A percentile compares a stretch with the other conserved stretches of the same genome.
Evolutionary conservation across 2,797 vertebrate species (phyloP).

Genomic region (Sylvia borin): DNA sequence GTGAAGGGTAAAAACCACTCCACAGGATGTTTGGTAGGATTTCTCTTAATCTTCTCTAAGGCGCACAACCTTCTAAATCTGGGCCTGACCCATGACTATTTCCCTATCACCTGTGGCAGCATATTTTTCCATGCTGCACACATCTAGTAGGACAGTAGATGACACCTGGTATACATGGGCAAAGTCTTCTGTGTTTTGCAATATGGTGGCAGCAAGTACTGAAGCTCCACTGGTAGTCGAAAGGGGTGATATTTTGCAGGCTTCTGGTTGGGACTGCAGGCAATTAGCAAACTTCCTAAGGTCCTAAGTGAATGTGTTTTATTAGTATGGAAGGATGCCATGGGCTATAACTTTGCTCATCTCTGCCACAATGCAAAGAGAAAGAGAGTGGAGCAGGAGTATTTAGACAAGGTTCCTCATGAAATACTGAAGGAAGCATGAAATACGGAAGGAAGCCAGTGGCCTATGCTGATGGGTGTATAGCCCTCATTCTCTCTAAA

Average conservation of each 20-base stretch:
- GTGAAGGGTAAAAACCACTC: neutral
- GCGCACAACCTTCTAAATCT: neutral
- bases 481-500: neutral
- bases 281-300: neutral
- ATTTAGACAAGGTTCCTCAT: neutral
- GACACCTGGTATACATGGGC: rapidly evolving
- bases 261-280: neutral
- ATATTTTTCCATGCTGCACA: neutral
- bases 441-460: no score
- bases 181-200: neutral
- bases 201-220: neutral
- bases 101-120: neutral
- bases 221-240: neutral
- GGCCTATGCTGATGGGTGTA: neutral
- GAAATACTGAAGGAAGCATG: neutral
- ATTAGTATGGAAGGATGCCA: neutral
- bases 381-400: neutral
- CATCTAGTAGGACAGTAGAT: neutral
- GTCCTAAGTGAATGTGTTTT: neutral
- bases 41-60: neutral
- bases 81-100: rapidly evolving
- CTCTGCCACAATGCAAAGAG: neutral
- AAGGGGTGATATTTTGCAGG: neutral
- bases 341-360: neutral
- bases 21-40: neutral